Evolutionary conservation across 2,888 invertebrate genomes (phyloP).

Genomic region (Campoplex capitator): DNA sequence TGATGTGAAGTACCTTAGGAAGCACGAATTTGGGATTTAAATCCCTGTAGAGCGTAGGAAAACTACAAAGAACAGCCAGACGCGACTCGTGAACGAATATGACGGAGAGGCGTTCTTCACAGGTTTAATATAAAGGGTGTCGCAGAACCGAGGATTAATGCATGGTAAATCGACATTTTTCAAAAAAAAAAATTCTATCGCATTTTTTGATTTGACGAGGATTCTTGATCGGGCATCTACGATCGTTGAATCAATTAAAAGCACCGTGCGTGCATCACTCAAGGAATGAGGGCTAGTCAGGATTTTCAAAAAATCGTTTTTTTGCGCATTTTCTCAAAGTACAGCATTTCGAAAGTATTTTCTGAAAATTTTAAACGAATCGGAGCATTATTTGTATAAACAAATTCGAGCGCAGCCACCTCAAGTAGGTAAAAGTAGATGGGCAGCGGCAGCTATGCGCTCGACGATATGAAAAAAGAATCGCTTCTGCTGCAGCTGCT

Average conservation of each 20-base stretch:
- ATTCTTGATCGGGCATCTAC: neutral
- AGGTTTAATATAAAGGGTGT: neutral
- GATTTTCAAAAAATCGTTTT: too few relatives aligned
- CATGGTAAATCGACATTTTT: neutral
- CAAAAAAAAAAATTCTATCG: neutral
- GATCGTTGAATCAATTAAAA: neutral
- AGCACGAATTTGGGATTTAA: constrained; percentile 54
- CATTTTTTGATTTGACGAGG: neutral
- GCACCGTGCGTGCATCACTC: too few relatives aligned
- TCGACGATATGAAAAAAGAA: too few relatives aligned
- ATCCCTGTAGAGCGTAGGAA: constrained; percentile 34
- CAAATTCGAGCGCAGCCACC: too few relatives aligned
- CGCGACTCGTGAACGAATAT: constrained; percentile 41
- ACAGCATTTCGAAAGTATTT: too few relatives aligned
- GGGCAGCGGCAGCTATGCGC: too few relatives aligned
- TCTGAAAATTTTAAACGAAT: too few relatives aligned
- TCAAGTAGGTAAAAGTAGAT: too few relatives aligned
- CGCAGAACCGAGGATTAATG: neutral
- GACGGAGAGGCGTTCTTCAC: constrained; percentile 7
- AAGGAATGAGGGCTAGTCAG: too few relatives aligned
- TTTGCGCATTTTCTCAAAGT: too few relatives aligned
- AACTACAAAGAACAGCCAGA: constrained; percentile 39
- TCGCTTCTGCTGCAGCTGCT: too few relatives aligned
- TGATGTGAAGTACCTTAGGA: constrained; percentile 20
- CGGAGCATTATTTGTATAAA: too few relatives aligned